Evolutionary conservation across 2,888 invertebrate species (phyloP).

Genomic region (Mimumesa dahlbomi): DNA sequence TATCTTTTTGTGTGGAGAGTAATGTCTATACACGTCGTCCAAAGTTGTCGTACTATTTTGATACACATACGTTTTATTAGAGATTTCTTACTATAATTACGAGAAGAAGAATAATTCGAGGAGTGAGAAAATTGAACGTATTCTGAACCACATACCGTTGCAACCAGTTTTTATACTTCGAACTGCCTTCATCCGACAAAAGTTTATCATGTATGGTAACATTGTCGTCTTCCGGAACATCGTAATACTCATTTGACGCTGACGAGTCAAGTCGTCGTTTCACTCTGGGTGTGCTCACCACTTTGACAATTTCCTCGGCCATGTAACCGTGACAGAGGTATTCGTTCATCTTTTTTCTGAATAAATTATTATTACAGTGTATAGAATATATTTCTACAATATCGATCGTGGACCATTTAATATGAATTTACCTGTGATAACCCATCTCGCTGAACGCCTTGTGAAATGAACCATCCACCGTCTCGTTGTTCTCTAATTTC

Average conservation of each 20-base stretch:
- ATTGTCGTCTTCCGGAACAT: constrained; percentile 70
- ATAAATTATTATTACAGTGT: neutral
- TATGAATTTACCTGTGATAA: constrained; percentile 85
- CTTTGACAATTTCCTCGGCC: constrained; percentile 87
- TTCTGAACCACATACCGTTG: constrained; percentile 82
- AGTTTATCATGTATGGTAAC: constrained; percentile 81
- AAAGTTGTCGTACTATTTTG: constrained; percentile 84
- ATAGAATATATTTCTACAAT: neutral
- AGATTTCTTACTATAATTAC: neutral
- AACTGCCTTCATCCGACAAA: constrained; percentile 87
- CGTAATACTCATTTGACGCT: constrained; percentile 64
- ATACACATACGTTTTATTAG: neutral
- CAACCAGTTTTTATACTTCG: constrained; percentile 88
- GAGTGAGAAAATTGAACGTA: no score
- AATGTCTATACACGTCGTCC: constrained; percentile 86
- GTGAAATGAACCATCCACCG: constrained; percentile 83
- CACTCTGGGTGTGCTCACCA: constrained; percentile 81
- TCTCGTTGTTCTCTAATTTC: constrained; percentile 12
- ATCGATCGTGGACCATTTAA: neutral
- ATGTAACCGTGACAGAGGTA: constrained; percentile 88
- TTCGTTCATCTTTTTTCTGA: constrained; percentile 89
- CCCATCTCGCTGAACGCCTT: constrained; percentile 85
- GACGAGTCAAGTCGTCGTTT: constrained; percentile 80
- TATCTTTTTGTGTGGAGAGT: constrained; percentile 78
- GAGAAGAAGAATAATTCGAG: neutral